These are phyloP conservation scores for Aphelenchoides fujianensis DNA, from an alignment of 1,140 invertebrate genomes.

Conservation along the genomic window DNA sequence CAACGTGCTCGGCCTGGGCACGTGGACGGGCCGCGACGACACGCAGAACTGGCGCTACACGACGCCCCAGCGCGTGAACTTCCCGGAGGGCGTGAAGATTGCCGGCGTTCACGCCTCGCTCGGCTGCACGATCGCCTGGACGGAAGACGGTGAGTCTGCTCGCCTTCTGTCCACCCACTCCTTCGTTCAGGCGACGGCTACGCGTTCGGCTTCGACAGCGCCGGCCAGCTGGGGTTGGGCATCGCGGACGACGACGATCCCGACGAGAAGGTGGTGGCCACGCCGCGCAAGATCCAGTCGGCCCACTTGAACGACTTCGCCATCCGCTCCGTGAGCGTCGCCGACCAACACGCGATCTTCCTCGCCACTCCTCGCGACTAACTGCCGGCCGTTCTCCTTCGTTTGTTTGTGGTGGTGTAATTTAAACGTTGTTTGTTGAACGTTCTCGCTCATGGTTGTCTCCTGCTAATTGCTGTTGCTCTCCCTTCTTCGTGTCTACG, in stretches of 20 bases:
- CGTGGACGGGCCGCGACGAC: slow-evolving; percentile 52
- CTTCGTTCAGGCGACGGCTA: slow-evolving; percentile 46
- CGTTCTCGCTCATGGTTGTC: too few species aligned
- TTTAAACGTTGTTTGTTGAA: slow-evolving; percentile 11
- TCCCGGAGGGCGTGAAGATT: slow-evolving; percentile 39
- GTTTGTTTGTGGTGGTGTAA: slow-evolving; percentile 10
- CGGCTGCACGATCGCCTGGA: slow-evolving; percentile 55
- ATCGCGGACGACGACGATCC: slow-evolving; percentile 53
- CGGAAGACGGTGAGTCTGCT: slow-evolving; percentile 42
- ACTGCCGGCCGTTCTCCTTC: slow-evolving; percentile 10
- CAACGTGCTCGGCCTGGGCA: slow-evolving; percentile 57
- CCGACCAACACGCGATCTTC: slow-evolving; percentile 55
- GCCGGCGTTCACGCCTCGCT: slow-evolving; percentile 52
- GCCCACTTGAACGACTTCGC: slow-evolving; percentile 53
- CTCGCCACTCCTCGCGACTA: slow-evolving; percentile 32
- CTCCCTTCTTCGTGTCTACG: too few species aligned
- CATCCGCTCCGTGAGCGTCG: slow-evolving; percentile 49
- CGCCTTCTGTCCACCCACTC: background rate
- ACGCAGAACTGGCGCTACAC: slow-evolving; percentile 55
- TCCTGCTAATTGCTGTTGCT: too few species aligned
- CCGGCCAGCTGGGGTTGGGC: slow-evolving; percentile 58
- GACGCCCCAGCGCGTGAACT: slow-evolving; percentile 38
- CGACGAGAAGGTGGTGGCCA: slow-evolving; percentile 50
- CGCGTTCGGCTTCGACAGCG: slow-evolving; percentile 55
- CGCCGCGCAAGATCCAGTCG: slow-evolving; percentile 47